A percentile compares a stretch with the other conserved stretches of the same genome.
Conservation (phyloP, 2,797 vertebrate genomes). For the Tenualosa thibaudeaui region DNA sequence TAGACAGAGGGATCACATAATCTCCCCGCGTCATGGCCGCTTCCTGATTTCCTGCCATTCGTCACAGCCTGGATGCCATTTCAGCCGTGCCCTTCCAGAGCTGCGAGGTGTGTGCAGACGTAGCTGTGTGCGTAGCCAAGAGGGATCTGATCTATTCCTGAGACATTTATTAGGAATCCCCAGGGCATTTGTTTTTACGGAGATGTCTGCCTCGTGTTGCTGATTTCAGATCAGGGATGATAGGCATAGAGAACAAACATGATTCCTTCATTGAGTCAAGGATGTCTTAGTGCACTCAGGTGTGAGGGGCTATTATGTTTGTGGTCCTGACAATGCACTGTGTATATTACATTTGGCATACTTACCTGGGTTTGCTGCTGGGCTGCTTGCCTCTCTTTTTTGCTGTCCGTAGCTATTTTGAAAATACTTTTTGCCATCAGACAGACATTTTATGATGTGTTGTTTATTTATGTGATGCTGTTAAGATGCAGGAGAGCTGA, state of each 20-base stretch:
- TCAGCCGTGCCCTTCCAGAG: constrained; percentile 48
- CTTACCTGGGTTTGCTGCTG: neutral
- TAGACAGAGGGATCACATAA: constrained; percentile 71
- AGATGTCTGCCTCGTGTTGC: neutral
- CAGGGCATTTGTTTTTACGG: neutral
- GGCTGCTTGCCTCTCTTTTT: constrained; percentile 32
- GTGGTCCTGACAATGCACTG: constrained; percentile 21
- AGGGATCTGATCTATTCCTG: neutral
- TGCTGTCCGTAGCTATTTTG: constrained; percentile 36
- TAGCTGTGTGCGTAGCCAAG: constrained; percentile 29
- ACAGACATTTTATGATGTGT: constrained; percentile 44
- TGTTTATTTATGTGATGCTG: constrained; percentile 51
- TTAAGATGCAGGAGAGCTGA: constrained; percentile 54
- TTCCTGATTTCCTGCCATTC: constrained; percentile 72
- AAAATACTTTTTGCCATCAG: constrained; percentile 30
- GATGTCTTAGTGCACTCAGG: constrained; percentile 14
- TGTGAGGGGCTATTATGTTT: constrained; percentile 16
- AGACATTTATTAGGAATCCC: constrained; percentile 2
- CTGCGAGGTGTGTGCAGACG: constrained; percentile 29
- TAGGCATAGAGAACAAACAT: constrained; percentile 21
- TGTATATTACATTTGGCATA: constrained; percentile 17
- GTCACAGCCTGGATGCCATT: constrained; percentile 62
- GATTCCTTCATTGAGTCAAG: constrained; percentile 1
- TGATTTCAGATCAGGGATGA: constrained; percentile 21
- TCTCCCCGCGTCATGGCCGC: constrained; percentile 66